phyloP scores from a whole-genome alignment of 2,888 invertebrate genomes.

The Apantesis nais region DNA sequence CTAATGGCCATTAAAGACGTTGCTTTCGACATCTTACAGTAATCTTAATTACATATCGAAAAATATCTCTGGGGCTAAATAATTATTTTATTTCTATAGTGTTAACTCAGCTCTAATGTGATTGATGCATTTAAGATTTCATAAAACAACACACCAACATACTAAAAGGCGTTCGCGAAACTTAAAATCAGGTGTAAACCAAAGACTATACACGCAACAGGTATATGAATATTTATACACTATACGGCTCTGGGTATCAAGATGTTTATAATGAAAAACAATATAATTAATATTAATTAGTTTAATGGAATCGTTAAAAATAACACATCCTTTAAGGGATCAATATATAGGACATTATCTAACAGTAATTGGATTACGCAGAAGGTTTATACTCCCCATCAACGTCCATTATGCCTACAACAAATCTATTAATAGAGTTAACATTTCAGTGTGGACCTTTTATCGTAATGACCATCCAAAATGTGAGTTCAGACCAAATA shows the following conservation, averaged over 20 bases:
- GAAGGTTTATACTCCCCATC: slow-evolving; percentile 11
- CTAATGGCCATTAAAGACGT: not conserved
- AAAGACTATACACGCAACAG: no score
- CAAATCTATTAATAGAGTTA: slow-evolving; percentile 30
- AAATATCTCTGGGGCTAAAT: not conserved
- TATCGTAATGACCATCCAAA: slow-evolving; percentile 26
- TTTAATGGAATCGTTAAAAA: slow-evolving; percentile 5
- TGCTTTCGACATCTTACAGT: not conserved
- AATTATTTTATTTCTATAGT: not conserved
- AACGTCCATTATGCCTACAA: not conserved
- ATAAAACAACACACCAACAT: no score
- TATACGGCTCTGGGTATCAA: no score
- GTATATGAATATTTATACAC: no score
- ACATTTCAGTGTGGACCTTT: slow-evolving; percentile 32
- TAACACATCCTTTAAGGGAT: slow-evolving; percentile 7
- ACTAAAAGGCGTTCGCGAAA: no score
- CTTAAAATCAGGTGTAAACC: no score
- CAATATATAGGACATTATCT: slow-evolving; percentile 11
- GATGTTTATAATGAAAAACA: no score
- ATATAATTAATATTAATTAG: slow-evolving; percentile 6
- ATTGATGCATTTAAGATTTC: not conserved
- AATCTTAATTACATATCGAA: not conserved
- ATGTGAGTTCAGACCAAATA: slow-evolving; percentile 31
- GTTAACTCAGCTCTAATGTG: not conserved
- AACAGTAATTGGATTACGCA: slow-evolving; percentile 20